Percentiles rank a stretch among this genome's conserved stretches.
phyloP scores from a whole-genome alignment of 2,888 invertebrate species.

The Dasypolia templi region DNA sequence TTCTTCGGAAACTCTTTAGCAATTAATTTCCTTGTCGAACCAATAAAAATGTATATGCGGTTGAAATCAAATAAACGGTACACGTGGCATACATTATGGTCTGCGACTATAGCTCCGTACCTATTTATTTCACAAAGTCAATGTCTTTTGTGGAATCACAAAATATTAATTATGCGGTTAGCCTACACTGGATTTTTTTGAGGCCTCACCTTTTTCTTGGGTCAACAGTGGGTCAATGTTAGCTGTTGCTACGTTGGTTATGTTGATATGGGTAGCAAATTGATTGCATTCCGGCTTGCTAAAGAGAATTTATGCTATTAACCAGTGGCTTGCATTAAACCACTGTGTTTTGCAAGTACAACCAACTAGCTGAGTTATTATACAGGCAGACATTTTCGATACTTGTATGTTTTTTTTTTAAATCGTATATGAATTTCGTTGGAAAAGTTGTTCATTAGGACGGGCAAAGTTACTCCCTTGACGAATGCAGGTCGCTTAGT shows the following conservation, averaged over 20 bases:
- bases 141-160: conserved; percentile 1
- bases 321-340: not conserved
- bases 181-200: not conserved
- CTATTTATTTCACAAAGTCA: not conserved
- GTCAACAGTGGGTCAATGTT: not conserved
- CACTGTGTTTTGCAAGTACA: not conserved
- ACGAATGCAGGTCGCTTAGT: not conserved
- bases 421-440: not conserved
- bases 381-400: not conserved
- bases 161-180: not conserved
- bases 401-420: not conserved
- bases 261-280: not conserved
- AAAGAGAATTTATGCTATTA: not conserved
- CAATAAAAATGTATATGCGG: conserved; percentile 31
- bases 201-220: too few species aligned
- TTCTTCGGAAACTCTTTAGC: conserved; percentile 34
- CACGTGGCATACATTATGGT: conserved; percentile 5
- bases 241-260: not conserved
- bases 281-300: not conserved
- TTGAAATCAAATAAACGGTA: conserved; percentile 30
- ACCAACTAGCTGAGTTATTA: not conserved
- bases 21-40: conserved; percentile 51
- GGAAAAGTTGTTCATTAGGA: not conserved
- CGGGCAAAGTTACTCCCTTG: not conserved
- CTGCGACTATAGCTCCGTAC: not conserved